These are phyloP conservation scores for Pangasius larnaudii DNA, from an alignment of 2,797 vertebrate species.

Conservation along the genomic window DNA sequence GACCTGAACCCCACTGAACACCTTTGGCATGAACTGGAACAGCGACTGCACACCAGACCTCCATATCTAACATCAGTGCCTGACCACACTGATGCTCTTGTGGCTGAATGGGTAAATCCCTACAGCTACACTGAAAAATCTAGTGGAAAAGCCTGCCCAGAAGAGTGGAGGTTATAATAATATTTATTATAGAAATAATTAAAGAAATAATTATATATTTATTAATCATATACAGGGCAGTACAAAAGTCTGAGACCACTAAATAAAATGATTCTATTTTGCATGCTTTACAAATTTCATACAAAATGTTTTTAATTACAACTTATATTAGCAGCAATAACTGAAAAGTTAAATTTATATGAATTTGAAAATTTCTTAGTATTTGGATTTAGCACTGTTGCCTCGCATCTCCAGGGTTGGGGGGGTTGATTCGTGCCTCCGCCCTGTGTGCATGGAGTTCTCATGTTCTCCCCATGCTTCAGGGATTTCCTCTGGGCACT, in stretches of 20 bases:
- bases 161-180: not conserved
- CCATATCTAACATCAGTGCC: not conserved
- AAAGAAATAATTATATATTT: not conserved
- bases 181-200: not conserved
- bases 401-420: no score
- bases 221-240: not conserved
- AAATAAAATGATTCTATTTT: not conserved
- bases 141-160: not conserved
- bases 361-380: no score
- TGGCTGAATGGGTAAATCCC: not conserved
- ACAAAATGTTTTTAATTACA: no score
- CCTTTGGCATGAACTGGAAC: not conserved
- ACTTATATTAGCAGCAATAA: no score
- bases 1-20: not conserved
- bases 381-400: no score
- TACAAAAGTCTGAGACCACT: not conserved
- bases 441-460: no score
- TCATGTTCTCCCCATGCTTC: no score
- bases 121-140: not conserved
- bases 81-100: not conserved
- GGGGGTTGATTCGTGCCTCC: no score
- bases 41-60: not conserved
- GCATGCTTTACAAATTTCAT: not conserved
- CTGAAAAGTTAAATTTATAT: no score
- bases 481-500: no score